Conservation (phyloP, 1,140 invertebrate species). For the Drosophila lini region DNA sequence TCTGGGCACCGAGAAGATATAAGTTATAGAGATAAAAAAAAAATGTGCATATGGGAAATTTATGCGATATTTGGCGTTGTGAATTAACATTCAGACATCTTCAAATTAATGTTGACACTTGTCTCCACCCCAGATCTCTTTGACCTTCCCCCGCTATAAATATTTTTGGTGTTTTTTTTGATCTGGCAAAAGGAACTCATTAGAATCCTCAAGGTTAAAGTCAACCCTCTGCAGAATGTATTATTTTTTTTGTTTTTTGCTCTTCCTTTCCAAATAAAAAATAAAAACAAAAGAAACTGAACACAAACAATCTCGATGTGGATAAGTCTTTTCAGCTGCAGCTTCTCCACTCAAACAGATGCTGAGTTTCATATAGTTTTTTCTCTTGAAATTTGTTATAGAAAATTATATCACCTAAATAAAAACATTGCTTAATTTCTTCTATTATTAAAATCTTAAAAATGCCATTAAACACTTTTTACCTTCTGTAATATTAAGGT, state of each 20-base stretch:
- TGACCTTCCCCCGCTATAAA: slow-evolving; percentile 13
- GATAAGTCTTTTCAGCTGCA: slow-evolving; percentile 46
- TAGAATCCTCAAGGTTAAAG: slow-evolving; percentile 67
- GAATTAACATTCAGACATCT: slow-evolving; percentile 70
- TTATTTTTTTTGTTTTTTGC: background rate
- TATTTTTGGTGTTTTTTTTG: slow-evolving; percentile 1
- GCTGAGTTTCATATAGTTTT: slow-evolving; percentile 13
- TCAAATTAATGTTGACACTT: slow-evolving; percentile 79
- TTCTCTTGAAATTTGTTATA: background rate
- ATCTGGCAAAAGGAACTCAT: slow-evolving; percentile 51
- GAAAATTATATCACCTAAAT: too few relatives aligned
- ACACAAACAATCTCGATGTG: slow-evolving; percentile 33
- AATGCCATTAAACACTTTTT: background rate
- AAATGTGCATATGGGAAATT: slow-evolving; percentile 64
- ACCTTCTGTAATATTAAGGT: background rate
- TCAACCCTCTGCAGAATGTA: slow-evolving; percentile 16
- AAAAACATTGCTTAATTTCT: too few relatives aligned
- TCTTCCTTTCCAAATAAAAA: slow-evolving; percentile 12
- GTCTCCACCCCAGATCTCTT: slow-evolving; percentile 43
- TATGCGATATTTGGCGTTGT: slow-evolving; percentile 65
- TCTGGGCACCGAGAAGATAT: slow-evolving; percentile 33
- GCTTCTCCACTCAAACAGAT: slow-evolving; percentile 6
- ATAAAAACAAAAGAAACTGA: slow-evolving; percentile 51
- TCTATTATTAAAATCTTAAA: background rate
- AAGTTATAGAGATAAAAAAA: slow-evolving; percentile 54